These are phyloP conservation scores for Micromesistius poutassou DNA, from an alignment of 2,797 vertebrate species.

Conservation along the genomic window DNA sequence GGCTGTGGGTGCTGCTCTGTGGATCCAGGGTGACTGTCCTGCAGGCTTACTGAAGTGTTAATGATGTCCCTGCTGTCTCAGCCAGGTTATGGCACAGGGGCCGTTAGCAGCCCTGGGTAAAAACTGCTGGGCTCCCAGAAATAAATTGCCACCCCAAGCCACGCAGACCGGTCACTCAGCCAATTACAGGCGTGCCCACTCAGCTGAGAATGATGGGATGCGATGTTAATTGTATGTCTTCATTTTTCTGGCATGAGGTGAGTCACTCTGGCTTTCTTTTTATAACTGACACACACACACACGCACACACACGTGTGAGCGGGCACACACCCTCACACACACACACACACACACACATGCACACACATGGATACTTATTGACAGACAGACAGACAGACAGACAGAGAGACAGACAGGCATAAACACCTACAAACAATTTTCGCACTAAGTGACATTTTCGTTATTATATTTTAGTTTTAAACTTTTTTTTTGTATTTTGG, in stretches of 20 bases:
- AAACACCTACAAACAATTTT: conserved; percentile 2
- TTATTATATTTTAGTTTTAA: neutral
- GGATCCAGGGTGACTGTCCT: conserved; percentile 66
- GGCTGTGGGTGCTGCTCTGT: conserved; percentile 53
- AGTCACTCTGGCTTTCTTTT: conserved; percentile 67
- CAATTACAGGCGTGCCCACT: conserved; percentile 72
- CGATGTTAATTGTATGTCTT: conserved; percentile 75
- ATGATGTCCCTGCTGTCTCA: conserved; percentile 70
- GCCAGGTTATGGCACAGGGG: conserved; percentile 73
- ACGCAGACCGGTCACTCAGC: conserved; percentile 72
- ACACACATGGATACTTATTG: neutral
- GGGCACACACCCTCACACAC: conserved; percentile 22
- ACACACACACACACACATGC: conserved; percentile 1
- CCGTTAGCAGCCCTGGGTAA: conserved; percentile 71
- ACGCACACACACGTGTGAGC: neutral
- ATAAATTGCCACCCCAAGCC: conserved; percentile 76
- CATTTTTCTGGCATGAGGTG: conserved; percentile 72
- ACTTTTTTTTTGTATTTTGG: neutral
- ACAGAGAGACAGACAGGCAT: neutral
- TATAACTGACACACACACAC: conserved; percentile 37
- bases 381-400: neutral
- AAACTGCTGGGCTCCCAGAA: conserved; percentile 65
- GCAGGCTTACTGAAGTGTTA: conserved; percentile 73
- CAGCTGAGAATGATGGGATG: conserved; percentile 76
- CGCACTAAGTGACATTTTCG: neutral